Evolutionary conservation across 2,113 vertebrate genomes (phyloP).

Genomic region (Bothrops jararaca): DNA sequence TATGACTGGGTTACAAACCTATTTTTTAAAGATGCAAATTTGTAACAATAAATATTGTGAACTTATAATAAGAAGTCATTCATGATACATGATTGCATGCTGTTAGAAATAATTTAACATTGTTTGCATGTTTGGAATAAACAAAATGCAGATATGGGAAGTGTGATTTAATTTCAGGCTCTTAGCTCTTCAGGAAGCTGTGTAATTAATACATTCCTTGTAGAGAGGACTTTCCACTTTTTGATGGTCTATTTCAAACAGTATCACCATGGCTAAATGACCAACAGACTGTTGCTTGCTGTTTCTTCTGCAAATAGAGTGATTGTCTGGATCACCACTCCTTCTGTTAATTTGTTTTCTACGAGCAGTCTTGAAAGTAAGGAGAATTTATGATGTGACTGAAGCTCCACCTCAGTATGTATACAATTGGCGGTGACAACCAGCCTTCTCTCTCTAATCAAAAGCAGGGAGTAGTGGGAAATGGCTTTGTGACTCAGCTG

Average conservation of each 20-base stretch:
- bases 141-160: not conserved
- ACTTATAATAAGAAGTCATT: not conserved
- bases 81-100: not conserved
- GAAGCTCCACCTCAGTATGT: not conserved
- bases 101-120: not conserved
- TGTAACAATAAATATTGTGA: not conserved
- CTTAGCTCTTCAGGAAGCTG: not conserved
- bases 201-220: not conserved
- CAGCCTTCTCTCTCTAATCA: not conserved
- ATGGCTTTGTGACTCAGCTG: not conserved
- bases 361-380: not conserved
- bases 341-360: not conserved
- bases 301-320: conserved; percentile 1
- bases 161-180: not conserved
- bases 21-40: not conserved
- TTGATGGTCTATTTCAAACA: too few relatives aligned
- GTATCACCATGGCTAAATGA: not conserved
- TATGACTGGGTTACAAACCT: not conserved
- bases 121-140: not conserved
- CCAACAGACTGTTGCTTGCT: not conserved
- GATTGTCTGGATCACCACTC: not conserved
- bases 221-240: not conserved
- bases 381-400: not conserved
- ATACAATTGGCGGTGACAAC: not conserved
- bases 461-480: too few relatives aligned